Evolutionary conservation across 2,797 vertebrate species (phyloP).

Genomic region (Clarias pachynema): DNA sequence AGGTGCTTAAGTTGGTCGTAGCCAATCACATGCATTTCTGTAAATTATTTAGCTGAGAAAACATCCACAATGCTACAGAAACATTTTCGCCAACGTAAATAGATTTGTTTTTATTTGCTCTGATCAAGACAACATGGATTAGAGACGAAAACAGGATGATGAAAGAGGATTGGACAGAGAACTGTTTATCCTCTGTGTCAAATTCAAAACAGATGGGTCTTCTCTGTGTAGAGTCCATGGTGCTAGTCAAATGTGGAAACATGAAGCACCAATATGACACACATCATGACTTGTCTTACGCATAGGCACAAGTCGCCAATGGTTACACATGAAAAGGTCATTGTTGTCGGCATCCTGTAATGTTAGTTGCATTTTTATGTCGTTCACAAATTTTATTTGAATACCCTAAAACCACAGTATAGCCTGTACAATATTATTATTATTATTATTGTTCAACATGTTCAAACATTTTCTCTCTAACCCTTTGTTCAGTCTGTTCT

Average conservation of each 20-base stretch:
- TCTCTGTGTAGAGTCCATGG: background rate
- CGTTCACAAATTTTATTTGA: background rate
- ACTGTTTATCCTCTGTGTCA: background rate
- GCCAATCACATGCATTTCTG: background rate
- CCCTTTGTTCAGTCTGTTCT: background rate
- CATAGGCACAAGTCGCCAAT: no score
- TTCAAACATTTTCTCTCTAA: background rate
- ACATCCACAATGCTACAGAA: background rate
- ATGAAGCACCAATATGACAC: background rate
- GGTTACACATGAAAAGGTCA: background rate
- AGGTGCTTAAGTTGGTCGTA: background rate
- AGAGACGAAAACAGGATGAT: background rate
- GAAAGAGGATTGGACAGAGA: background rate
- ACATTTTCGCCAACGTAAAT: background rate
- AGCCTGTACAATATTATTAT: background rate
- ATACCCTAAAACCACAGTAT: background rate
- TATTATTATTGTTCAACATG: background rate
- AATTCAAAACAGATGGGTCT: background rate
- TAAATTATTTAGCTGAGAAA: background rate
- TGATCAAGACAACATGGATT: background rate
- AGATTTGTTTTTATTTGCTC: conserved; percentile 1
- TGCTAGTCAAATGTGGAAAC: background rate
- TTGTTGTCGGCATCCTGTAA: background rate
- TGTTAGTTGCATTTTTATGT: background rate
- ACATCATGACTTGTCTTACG: background rate